Base-by-base conservation (phyloP, 2,888 invertebrate species). In the Leucophora obtusa region DNA sequence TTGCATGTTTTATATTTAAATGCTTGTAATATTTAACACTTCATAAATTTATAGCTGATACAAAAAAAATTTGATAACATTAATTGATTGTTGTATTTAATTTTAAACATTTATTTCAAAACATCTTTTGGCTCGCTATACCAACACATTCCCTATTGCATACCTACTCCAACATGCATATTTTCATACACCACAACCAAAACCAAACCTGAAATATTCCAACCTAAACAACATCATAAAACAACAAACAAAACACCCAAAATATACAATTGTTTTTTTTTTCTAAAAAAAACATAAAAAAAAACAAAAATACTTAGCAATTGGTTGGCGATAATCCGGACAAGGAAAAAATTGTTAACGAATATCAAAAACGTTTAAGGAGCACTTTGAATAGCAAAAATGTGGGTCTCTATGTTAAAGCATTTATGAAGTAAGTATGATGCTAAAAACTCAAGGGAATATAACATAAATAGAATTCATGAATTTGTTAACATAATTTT, bases 311-410 rank as follows among this genome's bases (percentile, higher is more conserved):
- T 51, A 33, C 76, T 63, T 84, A 93, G 93, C 92, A 93, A 92
- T 89, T 93, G 86, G 91, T 92, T 84, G 92, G 92, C 79, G 92
- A 93, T 81, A 91, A 91, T 82, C 92, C 93, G 56, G 94, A 95
- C 85, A 93, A 94, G 84, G 95, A 96, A 85, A 93, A 94, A 84
- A 94, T 94, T 86, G 93, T 96, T 84, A 90, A 92, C 68, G 95
- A 95, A 87, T 96, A 95, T 91, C 94, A 95, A 84, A 93, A 94
- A 81, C 93, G 95, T 60, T 92, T 96, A 84, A 93, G 94, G 83
- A 92, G 93, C 1, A 93, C 94, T 83, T 93, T 96, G 84, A 96
- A 96, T 90, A 93, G 94, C 63, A 94, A 94, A 89, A 96, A 96
- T 90, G 93, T 96, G 87, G 95, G 95, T 90, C 93, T 93, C 85